phyloP scores from a whole-genome alignment of 92 coral and sea anemone species.

The Bergia sp. region DNA sequence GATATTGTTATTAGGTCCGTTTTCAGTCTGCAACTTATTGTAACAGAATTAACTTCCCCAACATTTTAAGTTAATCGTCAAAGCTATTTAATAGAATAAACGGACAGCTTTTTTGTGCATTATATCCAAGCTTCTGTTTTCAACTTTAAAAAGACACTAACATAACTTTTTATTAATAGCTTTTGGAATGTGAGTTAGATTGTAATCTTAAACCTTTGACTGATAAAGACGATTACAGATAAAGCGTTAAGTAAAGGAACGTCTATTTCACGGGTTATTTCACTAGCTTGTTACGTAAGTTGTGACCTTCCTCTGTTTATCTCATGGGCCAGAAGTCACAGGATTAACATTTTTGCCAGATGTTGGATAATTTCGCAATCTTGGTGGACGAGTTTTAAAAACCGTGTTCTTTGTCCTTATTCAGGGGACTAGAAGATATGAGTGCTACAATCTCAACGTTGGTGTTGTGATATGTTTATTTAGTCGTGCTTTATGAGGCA shows the following conservation, averaged over 20 bases:
- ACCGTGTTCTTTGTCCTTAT: not conserved
- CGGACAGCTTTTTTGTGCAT: not conserved
- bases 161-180: not conserved
- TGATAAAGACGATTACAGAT: not conserved
- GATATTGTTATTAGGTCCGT: not conserved
- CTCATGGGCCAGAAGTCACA: not conserved
- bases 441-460: not conserved
- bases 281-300: too few relatives aligned
- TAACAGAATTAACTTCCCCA: not conserved
- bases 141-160: not conserved
- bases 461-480: not conserved
- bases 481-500: not conserved
- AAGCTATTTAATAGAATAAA: not conserved
- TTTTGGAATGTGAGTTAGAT: not conserved
- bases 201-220: not conserved
- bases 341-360: not conserved
- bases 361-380: not conserved
- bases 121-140: not conserved
- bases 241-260: not conserved
- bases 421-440: not conserved
- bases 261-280: too few relatives aligned
- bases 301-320: not conserved
- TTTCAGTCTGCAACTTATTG: not conserved
- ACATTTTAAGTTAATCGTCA: not conserved
- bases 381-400: not conserved